phyloP scores from a whole-genome alignment of 2,113 vertebrate species.

The Formicarius rufipectus region DNA sequence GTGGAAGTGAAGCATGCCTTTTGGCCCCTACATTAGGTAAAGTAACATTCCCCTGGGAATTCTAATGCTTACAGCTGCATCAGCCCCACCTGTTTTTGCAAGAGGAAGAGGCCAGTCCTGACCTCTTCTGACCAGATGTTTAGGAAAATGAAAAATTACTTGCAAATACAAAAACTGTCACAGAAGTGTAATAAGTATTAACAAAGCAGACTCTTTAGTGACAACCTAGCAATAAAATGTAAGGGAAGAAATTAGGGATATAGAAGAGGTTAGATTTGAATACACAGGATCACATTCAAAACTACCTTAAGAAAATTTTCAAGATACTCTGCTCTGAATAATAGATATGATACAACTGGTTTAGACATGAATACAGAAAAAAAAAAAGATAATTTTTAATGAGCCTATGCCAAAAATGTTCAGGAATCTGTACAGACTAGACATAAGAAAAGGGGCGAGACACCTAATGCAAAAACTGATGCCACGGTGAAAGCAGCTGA shows the following conservation, averaged over 20 bases:
- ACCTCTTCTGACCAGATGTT: conserved; percentile 74
- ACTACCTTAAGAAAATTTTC: background rate
- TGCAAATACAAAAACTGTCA: conserved; percentile 34
- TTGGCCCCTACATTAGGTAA: conserved; percentile 65
- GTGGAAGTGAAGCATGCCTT: conserved; percentile 67
- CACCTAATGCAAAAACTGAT: background rate
- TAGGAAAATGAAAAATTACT: conserved; percentile 50
- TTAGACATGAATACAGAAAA: background rate
- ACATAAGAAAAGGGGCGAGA: background rate
- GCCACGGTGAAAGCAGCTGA: background rate
- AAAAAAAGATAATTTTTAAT: background rate
- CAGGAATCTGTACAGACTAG: background rate
- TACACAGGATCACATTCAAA: background rate
- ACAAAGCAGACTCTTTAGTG: background rate
- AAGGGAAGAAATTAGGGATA: background rate
- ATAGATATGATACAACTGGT: background rate
- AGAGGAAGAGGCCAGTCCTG: conserved; percentile 44
- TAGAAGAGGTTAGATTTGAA: background rate
- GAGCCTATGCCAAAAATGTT: background rate
- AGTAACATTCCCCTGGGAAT: conserved; percentile 45
- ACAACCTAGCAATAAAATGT: background rate
- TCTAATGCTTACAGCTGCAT: conserved; percentile 37
- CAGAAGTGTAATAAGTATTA: conserved; percentile 42
- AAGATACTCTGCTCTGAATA: background rate
- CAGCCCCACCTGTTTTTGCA: conserved; percentile 60